Conservation (phyloP, 2,113 vertebrate genomes). For the Saguinus midas region DNA sequence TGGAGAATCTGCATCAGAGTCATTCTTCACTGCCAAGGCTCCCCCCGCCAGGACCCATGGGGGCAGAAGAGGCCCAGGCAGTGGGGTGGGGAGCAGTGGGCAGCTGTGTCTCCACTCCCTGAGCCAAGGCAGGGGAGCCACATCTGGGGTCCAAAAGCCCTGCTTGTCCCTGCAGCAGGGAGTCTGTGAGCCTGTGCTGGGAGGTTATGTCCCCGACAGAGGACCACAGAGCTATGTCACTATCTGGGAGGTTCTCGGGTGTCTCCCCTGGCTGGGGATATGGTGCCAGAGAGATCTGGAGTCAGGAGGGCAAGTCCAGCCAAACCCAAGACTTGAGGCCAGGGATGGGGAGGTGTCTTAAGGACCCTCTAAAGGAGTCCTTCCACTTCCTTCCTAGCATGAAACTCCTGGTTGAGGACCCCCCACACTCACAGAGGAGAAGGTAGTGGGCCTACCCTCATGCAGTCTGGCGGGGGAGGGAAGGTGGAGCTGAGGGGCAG, state of each 20-base stretch:
- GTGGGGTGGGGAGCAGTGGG: rapidly evolving
- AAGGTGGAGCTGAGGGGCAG: neutral
- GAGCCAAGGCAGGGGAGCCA: neutral
- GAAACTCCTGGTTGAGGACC: neutral
- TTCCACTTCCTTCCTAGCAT: neutral
- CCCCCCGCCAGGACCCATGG: neutral
- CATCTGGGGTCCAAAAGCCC: neutral
- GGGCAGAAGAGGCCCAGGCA: neutral
- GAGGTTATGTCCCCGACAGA: neutral
- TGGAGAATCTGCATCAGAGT: neutral
- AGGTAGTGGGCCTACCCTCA: neutral
- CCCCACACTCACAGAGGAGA: neutral
- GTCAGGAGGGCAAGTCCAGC: neutral
- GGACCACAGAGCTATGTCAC: neutral
- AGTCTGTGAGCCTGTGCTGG: neutral
- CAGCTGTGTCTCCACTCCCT: neutral
- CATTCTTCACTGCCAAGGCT: neutral
- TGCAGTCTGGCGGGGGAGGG: neutral
- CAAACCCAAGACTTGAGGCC: neutral
- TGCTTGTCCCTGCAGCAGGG: neutral
- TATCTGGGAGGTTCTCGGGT: neutral
- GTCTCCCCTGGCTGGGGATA: neutral
- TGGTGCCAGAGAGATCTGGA: neutral
- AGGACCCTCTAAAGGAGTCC: neutral
- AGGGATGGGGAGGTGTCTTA: neutral